Base-by-base conservation (phyloP, 2,113 vertebrate genomes). In the Oreocharis arfaki region DNA sequence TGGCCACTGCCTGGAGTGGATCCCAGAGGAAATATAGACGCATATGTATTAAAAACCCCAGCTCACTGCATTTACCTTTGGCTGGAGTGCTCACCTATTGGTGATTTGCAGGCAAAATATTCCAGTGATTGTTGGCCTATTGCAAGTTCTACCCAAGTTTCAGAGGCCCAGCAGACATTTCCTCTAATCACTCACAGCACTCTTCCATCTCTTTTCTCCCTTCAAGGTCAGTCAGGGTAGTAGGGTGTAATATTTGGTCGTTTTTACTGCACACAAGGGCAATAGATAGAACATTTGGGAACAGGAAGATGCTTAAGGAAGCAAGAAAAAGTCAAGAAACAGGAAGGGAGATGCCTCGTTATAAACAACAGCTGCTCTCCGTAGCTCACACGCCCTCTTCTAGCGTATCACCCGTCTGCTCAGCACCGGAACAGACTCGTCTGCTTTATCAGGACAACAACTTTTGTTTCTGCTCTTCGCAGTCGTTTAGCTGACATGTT, bases 271-370 rank as follows among this genome's bases (percentile, higher is more conserved):
- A 74, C 22, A 7, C 10, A 63, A 17, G 15, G 13, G 11, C 27
- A 35, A 46, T 0, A 19, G 19, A 33, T 4, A n/a, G 3, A 64
- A 30, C 24, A n/a, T 14, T 37, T 21, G 52, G 15, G 22, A 89
- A 18, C 0, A 37, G 11, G 13, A 15, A 37, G 11, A 27, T 52
- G 9, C 44, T 60, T 44, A 44, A 83, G 22, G 13, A 39, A 93
- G 33, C 11, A 33, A 18, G 21, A 4, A 23, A 47, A 56, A 70
- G 27, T 5, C 11, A 24, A 23, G 16, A 11, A 32, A 44, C 0
- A 35, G 49, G 8, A 59, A 56, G 0, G 13, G 15, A n/a, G 22
- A 20, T 2, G 27, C 2, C 15, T 33, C 4, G 7, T 28, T 1
- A 10, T 5, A 16, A 27, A 19, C 11, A 87, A 39, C 22, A 47